Conservation (phyloP, 2,888 invertebrate species). For the Acanthopleura granulata region DNA sequence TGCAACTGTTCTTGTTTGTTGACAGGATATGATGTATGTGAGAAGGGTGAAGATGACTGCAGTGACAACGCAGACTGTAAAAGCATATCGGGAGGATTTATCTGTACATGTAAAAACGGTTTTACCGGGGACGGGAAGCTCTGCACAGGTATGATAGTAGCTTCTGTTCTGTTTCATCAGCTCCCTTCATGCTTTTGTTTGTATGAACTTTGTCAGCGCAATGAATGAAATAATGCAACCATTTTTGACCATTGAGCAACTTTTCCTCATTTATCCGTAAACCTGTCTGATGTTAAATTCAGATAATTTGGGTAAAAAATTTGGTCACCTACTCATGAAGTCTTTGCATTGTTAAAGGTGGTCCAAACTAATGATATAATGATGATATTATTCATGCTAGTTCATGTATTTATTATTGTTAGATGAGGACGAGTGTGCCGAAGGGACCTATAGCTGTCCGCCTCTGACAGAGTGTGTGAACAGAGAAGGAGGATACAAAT, state of each 20-base stretch:
- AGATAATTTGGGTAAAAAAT: no score
- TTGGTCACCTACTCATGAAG: no score
- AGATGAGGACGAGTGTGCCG: conserved; percentile 25
- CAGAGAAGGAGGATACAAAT: conserved; percentile 22
- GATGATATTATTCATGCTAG: no score
- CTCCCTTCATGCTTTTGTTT: no score
- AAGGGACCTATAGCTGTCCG: conserved; percentile 20
- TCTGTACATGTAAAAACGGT: conserved; percentile 25
- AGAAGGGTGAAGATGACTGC: conserved; percentile 3
- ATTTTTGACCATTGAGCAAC: no score
- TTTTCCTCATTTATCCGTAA: no score
- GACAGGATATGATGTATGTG: conserved; percentile 6
- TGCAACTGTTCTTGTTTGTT: background rate
- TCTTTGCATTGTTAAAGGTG: no score
- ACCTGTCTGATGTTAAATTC: no score
- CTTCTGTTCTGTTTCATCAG: no score
- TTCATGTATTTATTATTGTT: background rate
- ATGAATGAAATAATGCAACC: no score
- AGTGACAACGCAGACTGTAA: conserved; percentile 26
- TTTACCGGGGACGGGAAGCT: conserved; percentile 22
- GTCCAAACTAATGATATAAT: no score
- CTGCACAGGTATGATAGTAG: conserved; percentile 19
- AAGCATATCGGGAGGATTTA: conserved; percentile 26
- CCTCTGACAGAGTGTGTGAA: conserved; percentile 20
- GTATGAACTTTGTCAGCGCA: no score